Conservation (phyloP, 2,888 invertebrate species). For the Bugulina stolonifera region DNA sequence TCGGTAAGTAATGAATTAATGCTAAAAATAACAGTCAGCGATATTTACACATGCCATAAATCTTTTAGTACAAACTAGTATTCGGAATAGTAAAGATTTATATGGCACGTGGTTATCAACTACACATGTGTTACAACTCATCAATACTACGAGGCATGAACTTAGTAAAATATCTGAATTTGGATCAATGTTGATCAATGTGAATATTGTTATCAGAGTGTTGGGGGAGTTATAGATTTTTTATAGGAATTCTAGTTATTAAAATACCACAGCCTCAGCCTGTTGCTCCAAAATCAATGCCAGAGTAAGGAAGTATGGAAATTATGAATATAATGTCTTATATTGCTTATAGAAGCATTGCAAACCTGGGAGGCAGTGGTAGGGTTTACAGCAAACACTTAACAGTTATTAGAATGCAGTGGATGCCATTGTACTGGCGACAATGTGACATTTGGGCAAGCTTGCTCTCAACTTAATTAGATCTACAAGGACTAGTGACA, state of each 20-base stretch:
- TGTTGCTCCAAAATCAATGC: constrained; percentile 19
- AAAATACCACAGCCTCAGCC: constrained; percentile 26
- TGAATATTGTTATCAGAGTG: constrained; percentile 25
- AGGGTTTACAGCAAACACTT: not conserved
- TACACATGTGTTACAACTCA: constrained; percentile 23
- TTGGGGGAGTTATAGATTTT: constrained; percentile 25
- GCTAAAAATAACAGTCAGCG: not conserved
- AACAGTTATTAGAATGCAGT: not conserved
- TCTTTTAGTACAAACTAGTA: not conserved
- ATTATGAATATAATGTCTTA: not conserved
- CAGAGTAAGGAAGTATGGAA: not conserved
- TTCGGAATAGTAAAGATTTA: not conserved
- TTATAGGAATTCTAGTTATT: constrained; percentile 23
- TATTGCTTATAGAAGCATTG: not conserved
- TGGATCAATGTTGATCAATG: constrained; percentile 25
- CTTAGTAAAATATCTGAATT: constrained; percentile 23
- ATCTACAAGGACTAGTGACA: constrained; percentile 10
- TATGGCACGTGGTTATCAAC: not conserved
- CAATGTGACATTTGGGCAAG: constrained; percentile 17
- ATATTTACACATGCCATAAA: not conserved
- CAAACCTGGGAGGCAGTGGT: not conserved
- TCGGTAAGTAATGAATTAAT: constrained; percentile 54
- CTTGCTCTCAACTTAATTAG: constrained; percentile 20
- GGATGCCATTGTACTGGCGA: not conserved
- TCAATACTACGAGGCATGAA: constrained; percentile 22